These are phyloP conservation scores for Scortum barcoo DNA, from an alignment of 2,113 vertebrate species.

Conservation along the genomic window DNA sequence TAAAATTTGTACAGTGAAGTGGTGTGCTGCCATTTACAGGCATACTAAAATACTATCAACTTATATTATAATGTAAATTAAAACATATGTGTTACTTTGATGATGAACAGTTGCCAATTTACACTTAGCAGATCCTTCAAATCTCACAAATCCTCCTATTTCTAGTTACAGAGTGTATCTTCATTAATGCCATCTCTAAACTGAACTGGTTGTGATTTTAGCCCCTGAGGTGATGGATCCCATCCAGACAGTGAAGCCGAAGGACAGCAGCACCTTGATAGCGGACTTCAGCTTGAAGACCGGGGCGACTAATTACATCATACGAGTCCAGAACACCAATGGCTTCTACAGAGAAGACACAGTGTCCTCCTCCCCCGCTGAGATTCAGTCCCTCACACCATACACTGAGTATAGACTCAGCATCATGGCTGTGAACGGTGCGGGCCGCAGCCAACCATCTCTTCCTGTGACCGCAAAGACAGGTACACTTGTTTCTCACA, in stretches of 20 bases:
- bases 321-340: constrained; percentile 80
- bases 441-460: constrained; percentile 90
- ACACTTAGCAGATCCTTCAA: neutral
- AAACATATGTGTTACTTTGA: neutral
- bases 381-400: constrained; percentile 84
- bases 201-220: constrained; percentile 60
- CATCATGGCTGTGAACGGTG: constrained; percentile 86
- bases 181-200: neutral
- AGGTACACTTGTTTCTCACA: constrained; percentile 79
- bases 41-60: neutral
- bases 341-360: constrained; percentile 85
- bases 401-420: constrained; percentile 90
- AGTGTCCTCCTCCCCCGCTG: constrained; percentile 87
- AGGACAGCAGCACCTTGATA: constrained; percentile 90
- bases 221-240: constrained; percentile 85
- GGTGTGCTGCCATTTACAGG: neutral
- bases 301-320: constrained; percentile 87
- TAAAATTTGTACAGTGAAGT: neutral
- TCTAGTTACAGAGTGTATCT: neutral
- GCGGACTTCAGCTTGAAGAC: constrained; percentile 85
- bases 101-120: neutral
- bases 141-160: neutral
- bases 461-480: constrained; percentile 86
- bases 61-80: neutral
- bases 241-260: constrained; percentile 87